Evolutionary conservation across 2,797 vertebrate species (phyloP).

Genomic region (Micrastur ruficollis): DNA sequence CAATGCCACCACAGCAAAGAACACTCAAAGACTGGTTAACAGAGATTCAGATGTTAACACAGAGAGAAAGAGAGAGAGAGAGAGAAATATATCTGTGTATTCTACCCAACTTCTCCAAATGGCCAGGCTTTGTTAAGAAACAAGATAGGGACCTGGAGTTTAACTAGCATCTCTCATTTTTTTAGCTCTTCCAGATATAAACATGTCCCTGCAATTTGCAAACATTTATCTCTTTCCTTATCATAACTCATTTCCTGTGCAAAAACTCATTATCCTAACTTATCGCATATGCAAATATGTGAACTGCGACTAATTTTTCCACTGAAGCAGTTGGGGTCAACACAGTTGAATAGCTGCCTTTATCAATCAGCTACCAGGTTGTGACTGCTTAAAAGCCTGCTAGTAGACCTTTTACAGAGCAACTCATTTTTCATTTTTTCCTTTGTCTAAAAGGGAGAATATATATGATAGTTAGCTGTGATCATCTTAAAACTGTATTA

Average conservation of each 20-base stretch:
- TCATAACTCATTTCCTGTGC: background rate
- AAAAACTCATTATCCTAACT: background rate
- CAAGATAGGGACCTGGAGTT: background rate
- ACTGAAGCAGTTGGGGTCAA: slow-evolving; percentile 21
- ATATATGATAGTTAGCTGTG: background rate
- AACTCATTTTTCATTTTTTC: background rate
- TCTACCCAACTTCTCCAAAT: background rate
- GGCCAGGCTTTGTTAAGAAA: background rate
- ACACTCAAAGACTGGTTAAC: no score
- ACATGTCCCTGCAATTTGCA: background rate
- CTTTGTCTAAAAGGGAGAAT: background rate
- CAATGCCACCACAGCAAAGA: background rate
- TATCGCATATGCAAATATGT: background rate
- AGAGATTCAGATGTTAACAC: no score
- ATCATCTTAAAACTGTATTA: background rate
- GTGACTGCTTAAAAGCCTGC: slow-evolving; percentile 28
- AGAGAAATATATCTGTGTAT: background rate
- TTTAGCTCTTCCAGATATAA: background rate
- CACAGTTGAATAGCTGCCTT: background rate
- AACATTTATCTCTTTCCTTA: background rate
- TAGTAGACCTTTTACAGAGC: background rate
- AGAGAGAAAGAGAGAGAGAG: no score
- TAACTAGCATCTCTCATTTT: background rate
- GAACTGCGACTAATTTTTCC: background rate
- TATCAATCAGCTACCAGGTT: slow-evolving; percentile 43